Percentiles rank a stretch among this genome's conserved stretches.
Conservation (phyloP, 2,888 invertebrate species). For the Andrena chrysosceles region DNA sequence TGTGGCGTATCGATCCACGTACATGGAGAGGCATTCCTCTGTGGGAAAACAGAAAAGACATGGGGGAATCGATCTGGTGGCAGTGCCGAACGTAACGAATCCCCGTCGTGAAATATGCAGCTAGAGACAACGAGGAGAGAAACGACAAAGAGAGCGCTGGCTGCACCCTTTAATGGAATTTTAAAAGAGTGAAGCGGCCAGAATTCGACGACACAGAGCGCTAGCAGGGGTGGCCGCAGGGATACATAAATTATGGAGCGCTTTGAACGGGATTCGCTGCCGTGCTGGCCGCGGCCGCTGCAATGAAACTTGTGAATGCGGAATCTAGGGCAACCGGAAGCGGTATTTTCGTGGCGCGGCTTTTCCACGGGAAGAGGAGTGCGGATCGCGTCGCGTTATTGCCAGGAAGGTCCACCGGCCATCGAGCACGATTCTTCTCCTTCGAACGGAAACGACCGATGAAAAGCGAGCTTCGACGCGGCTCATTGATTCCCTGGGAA, state of each 20-base stretch:
- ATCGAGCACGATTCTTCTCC: conserved; percentile 29
- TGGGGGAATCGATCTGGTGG: background rate
- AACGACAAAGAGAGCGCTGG: conserved; percentile 58
- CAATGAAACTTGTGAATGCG: conserved; percentile 70
- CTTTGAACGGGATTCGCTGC: conserved; percentile 73
- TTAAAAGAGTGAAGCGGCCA: conserved; percentile 68
- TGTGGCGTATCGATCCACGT: background rate
- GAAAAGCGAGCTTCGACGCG: background rate
- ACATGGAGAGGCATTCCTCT: background rate
- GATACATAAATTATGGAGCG: conserved; percentile 74
- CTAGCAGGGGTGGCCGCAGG: conserved; percentile 58
- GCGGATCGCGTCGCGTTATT: conserved; percentile 46
- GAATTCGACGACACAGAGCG: conserved; percentile 57
- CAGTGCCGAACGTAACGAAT: conserved; percentile 18
- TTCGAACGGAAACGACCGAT: background rate
- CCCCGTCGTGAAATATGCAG: conserved; percentile 48
- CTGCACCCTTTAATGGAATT: conserved; percentile 72
- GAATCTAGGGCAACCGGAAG: conserved; percentile 76
- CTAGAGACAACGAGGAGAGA: conserved; percentile 32
- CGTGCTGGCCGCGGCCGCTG: conserved; percentile 42
- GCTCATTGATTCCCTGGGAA: background rate
- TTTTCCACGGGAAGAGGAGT: conserved; percentile 64
- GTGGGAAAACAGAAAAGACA: conserved; percentile 8
- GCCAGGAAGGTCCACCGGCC: conserved; percentile 50
- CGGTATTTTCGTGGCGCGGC: conserved; percentile 73